A percentile compares a stretch with the other conserved stretches of the same genome.
Evolutionary conservation across 1,140 invertebrate genomes (phyloP).

Genomic region (Drosophila parabipectinata): DNA sequence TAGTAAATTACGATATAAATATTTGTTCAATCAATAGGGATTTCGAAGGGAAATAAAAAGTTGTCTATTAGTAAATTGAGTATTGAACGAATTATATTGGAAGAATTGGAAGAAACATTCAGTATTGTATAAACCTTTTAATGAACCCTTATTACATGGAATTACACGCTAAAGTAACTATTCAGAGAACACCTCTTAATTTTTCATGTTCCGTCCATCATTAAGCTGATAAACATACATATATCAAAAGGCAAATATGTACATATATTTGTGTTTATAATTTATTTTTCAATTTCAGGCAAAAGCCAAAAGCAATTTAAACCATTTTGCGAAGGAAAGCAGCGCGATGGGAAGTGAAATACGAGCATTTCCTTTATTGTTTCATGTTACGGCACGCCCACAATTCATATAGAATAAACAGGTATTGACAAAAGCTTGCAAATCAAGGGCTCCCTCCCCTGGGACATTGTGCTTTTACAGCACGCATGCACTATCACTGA

Average conservation of each 20-base stretch:
- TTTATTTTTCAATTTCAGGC: constrained; percentile 46
- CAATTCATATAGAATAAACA: constrained; percentile 49
- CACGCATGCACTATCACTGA: constrained; percentile 35
- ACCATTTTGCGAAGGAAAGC: constrained; percentile 32
- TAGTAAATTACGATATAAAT: too few relatives aligned
- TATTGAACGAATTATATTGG: too few relatives aligned
- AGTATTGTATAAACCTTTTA: too few relatives aligned
- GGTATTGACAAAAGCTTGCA: constrained; percentile 48
- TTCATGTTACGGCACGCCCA: constrained; percentile 42
- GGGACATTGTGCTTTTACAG: constrained; percentile 29
- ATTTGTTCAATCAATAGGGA: too few relatives aligned
- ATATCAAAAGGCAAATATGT: constrained; percentile 25
- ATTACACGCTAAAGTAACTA: not conserved
- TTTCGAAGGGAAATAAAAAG: too few relatives aligned
- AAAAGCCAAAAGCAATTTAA: constrained; percentile 46
- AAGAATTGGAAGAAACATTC: too few relatives aligned
- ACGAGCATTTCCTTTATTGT: constrained; percentile 48
- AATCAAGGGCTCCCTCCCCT: constrained; percentile 33
- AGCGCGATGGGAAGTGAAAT: constrained; percentile 44
- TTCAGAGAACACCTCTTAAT: not conserved
- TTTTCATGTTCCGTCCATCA: not conserved
- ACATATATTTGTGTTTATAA: constrained; percentile 20
- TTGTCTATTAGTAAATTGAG: too few relatives aligned
- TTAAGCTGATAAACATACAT: constrained; percentile 21
- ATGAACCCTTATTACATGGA: not conserved